Evolutionary conservation across 2,888 invertebrate genomes (phyloP).

Genomic region (Baronia brevicornis): DNA sequence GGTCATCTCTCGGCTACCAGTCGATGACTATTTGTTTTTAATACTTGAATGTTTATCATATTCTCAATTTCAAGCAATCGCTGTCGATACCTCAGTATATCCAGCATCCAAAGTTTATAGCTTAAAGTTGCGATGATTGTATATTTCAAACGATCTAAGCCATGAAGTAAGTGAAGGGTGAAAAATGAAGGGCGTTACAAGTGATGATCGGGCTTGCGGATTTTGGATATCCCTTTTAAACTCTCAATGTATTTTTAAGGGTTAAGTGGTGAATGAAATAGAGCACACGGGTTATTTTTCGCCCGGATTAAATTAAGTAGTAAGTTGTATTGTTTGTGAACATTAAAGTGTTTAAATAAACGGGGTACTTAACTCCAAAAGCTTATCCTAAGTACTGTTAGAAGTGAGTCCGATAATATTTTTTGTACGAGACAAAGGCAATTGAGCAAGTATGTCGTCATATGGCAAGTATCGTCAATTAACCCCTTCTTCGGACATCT

Average conservation of each 20-base stretch:
- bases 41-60: no score
- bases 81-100: conserved; percentile 19
- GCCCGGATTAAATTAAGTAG: conserved; percentile 24
- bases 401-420: no score
- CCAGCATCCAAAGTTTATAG: conserved; percentile 5
- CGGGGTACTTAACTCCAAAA: no score
- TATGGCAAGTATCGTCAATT: no score
- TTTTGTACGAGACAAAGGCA: no score
- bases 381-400: neutral
- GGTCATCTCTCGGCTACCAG: no score
- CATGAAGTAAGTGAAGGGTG: conserved; percentile 39
- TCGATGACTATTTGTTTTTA: no score
- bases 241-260: conserved; percentile 27
- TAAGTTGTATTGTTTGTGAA: conserved; percentile 17
- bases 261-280: conserved; percentile 28
- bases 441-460: no score
- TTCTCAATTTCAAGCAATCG: no score
- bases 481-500: no score
- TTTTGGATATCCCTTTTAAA: conserved; percentile 52
- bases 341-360: no score
- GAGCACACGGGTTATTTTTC: conserved; percentile 29
- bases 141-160: conserved; percentile 6
- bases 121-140: conserved; percentile 12
- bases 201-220: conserved; percentile 47
- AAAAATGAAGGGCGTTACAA: conserved; percentile 47